Percentiles rank a stretch among this genome's conserved stretches.
These are phyloP conservation scores for Troglohyphantes excavatus DNA, from an alignment of 2,888 invertebrate species.

Conservation along the genomic window DNA sequence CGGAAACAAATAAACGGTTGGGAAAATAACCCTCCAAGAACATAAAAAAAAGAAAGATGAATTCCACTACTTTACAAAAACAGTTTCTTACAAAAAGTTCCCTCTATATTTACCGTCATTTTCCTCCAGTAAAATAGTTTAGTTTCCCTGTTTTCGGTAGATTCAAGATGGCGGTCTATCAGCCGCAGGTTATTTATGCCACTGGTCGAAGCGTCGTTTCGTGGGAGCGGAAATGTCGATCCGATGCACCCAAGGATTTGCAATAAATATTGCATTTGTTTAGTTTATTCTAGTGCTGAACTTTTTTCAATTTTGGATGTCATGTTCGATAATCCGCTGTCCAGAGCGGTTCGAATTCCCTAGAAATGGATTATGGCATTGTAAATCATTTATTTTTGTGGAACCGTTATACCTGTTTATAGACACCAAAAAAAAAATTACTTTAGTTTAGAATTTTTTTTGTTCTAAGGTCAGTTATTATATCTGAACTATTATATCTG, in stretches of 20 bases:
- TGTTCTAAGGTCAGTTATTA: too few species aligned
- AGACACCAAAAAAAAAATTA: too few species aligned
- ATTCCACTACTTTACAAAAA: neutral
- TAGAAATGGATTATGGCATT: neutral
- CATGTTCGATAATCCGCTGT: neutral
- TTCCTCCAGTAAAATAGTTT: slow-evolving; percentile 18
- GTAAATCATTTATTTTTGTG: too few species aligned
- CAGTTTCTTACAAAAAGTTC: neutral
- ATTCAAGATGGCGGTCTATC: slow-evolving; percentile 11
- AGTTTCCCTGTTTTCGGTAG: neutral
- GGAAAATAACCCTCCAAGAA: neutral
- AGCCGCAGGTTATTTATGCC: slow-evolving; percentile 5
- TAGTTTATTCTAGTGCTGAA: neutral
- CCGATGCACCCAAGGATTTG: neutral
- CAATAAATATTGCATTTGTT: slow-evolving; percentile 22
- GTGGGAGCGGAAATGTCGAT: slow-evolving; percentile 27
- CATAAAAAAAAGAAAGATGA: neutral
- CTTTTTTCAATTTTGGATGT: neutral
- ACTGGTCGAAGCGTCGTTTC: slow-evolving; percentile 6
- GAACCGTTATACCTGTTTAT: too few species aligned
- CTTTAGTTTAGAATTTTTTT: too few species aligned
- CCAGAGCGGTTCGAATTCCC: neutral
- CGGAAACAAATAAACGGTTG: slow-evolving; percentile 24
- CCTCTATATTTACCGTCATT: slow-evolving; percentile 14
- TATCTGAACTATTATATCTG: too few species aligned